Percentiles rank a stretch among this genome's conserved stretches.
phyloP scores from a whole-genome alignment of 2,797 vertebrate species.

The Sebastes wilsoni region DNA sequence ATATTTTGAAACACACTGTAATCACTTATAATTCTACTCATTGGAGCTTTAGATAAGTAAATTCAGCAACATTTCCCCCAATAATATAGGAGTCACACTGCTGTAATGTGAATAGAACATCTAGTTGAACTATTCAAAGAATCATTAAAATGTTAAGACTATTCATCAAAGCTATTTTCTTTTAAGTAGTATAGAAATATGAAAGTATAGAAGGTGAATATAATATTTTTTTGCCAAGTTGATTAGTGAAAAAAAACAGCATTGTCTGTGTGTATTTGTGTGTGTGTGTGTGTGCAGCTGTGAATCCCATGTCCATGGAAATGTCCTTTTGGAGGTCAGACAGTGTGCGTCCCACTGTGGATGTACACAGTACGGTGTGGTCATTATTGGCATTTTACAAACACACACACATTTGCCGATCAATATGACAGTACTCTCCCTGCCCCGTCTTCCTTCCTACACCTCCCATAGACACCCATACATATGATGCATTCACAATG shows the following conservation, averaged over 20 bases:
- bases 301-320: neutral
- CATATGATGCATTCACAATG: neutral
- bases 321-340: constrained; percentile 37
- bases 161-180: neutral
- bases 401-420: constrained; percentile 20
- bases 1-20: neutral
- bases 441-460: neutral
- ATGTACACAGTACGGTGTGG: neutral
- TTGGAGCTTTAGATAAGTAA: neutral
- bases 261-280: constrained; percentile 11
- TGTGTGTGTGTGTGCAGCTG: neutral
- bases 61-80: neutral
- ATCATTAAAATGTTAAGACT: neutral
- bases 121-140: neutral
- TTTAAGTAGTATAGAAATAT: too few species aligned
- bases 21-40: neutral
- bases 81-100: accelerated
- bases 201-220: too few species aligned
- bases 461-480: neutral
- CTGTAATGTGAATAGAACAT: neutral
- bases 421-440: constrained; percentile 12
- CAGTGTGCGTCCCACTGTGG: constrained; percentile 1
- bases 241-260: too few species aligned
- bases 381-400: constrained; percentile 31
- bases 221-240: too few species aligned